Conservation (phyloP, 2,888 invertebrate genomes). For the Drosophila sordidapex region DNA sequence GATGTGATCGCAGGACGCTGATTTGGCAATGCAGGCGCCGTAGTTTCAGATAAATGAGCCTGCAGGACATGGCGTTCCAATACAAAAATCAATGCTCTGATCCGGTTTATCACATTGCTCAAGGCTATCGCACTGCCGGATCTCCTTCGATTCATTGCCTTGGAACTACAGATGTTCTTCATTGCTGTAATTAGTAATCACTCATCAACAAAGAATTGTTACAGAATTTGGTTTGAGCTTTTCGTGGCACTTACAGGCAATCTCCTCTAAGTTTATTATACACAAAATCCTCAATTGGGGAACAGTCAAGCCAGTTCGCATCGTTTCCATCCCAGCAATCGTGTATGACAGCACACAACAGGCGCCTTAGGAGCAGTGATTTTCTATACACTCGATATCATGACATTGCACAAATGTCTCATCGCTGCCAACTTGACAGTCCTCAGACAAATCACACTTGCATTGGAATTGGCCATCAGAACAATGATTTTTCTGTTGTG, state of each 20-base stretch:
- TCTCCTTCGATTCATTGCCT: constrained; percentile 16
- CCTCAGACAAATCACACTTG: constrained; percentile 18
- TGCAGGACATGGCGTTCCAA: constrained; percentile 66
- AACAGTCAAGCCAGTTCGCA: constrained; percentile 18
- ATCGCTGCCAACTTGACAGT: constrained; percentile 45
- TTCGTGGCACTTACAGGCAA: constrained; percentile 1
- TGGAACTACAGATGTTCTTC: neutral
- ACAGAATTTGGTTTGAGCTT: neutral
- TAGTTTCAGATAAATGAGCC: constrained; percentile 68
- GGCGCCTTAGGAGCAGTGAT: constrained; percentile 34
- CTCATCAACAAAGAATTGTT: no score
- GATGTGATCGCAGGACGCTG: constrained; percentile 28
- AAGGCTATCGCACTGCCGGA: constrained; percentile 16
- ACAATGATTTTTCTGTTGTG: neutral
- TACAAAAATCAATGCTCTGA: constrained; percentile 68
- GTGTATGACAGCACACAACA: constrained; percentile 19
- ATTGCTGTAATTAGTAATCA: neutral
- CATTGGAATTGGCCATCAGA: constrained; percentile 13
- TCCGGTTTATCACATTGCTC: constrained; percentile 75
- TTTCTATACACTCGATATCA: neutral
- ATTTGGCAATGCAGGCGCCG: constrained; percentile 58
- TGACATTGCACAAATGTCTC: constrained; percentile 36
- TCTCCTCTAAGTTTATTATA: neutral
- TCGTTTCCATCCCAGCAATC: constrained; percentile 45
- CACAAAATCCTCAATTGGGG: no score